Evolutionary conservation across 2,113 vertebrate genomes (phyloP), one percentile per base, ranked within the genome.

Genomic region (Myotis davidii): DNA sequence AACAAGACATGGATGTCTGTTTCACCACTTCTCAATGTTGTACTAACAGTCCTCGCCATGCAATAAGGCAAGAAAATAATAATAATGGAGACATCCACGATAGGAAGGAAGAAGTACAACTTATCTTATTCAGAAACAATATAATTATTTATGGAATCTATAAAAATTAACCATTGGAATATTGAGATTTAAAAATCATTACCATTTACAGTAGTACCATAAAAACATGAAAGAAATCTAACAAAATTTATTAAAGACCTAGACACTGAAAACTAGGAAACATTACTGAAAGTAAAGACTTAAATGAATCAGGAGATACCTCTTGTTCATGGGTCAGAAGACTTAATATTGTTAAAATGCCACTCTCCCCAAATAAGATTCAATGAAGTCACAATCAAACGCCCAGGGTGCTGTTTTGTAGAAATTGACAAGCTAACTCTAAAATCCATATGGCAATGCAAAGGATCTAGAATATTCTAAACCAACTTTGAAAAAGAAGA

Each of bases 91-190:
- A 45, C 25, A 59, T 29, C 23, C 8, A 23, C 6, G 1, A 50
- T 83, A 56, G 70, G 76, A 84, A 76, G 72, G n/a, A 73, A 65
- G 42, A 79, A 89, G 48, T 59, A 59, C 86, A 90, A 83, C 52
- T 91, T 91, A 9, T 45, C 50, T 77, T 70, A n/a, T 91, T 88
- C 5, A 20, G 64, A 89, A 12, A 4, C 50, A 83, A 39, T 27
- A 9, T 65, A 8, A 67, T 81, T 86, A 37, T 89, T 45, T 85
- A 48, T 96, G 65, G 39, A 74, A 56, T 69, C 82, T 69, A 93
- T 17, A n/a, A 83, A 85, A 96, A 82, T 67, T 48, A 94, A 69
- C 13, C 12, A 70, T 59, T 86, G 39, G 39, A 82, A 96, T 94
- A 61, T 25, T 83, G 12, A 84, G 45, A 87, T 56, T 61, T 77